These are phyloP conservation scores for Coecobrya sp. DNA, from an alignment of 2,888 invertebrate genomes.

Conservation along the genomic window DNA sequence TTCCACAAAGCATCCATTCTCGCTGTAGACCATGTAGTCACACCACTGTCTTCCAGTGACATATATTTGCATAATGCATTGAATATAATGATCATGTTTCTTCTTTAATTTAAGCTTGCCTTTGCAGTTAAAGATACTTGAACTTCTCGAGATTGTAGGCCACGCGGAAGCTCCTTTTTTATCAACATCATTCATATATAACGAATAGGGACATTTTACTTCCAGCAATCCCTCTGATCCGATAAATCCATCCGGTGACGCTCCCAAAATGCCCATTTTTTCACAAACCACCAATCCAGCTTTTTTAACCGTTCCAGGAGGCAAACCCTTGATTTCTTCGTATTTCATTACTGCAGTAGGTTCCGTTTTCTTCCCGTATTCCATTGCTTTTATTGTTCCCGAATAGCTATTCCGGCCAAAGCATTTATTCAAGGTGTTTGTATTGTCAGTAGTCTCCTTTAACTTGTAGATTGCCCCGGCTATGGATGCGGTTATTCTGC, in stretches of 20 bases:
- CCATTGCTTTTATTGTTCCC: background rate
- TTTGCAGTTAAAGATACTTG: background rate
- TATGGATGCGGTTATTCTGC: constrained; percentile 21
- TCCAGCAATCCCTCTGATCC: constrained; percentile 24
- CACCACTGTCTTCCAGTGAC: background rate
- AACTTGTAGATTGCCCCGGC: background rate
- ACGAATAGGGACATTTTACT: constrained; percentile 41
- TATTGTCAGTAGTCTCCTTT: constrained; percentile 3
- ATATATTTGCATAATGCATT: constrained; percentile 37
- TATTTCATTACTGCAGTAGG: background rate
- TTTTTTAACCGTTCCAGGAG: background rate
- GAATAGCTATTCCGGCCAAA: background rate
- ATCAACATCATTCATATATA: background rate
- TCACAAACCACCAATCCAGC: background rate
- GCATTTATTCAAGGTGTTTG: background rate
- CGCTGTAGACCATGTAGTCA: constrained; percentile 30
- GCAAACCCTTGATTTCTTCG: background rate
- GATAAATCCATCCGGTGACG: constrained; percentile 34
- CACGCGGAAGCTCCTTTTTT: background rate
- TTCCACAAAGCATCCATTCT: background rate
- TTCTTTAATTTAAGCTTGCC: background rate
- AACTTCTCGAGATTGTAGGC: background rate
- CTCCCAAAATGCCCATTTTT: constrained; percentile 41
- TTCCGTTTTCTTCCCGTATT: constrained; percentile 18
- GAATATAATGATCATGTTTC: constrained; percentile 14